A percentile compares a stretch with the other conserved stretches of the same genome.
Evolutionary conservation across 2,113 vertebrate genomes (phyloP).

Genomic region (Cavia porcellus): DNA sequence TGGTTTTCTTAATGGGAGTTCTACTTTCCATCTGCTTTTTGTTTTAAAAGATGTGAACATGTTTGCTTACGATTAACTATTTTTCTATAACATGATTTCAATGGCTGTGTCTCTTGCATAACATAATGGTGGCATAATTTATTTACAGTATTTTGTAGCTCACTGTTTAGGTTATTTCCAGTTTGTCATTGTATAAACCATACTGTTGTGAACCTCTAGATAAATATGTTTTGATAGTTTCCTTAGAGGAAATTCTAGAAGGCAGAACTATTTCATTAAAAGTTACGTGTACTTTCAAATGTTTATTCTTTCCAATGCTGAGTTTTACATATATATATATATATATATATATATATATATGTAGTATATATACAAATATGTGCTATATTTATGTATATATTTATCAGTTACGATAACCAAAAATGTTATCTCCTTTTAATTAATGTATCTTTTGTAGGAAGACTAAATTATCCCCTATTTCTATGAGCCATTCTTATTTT

Average conservation of each 20-base stretch:
- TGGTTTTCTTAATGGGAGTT: conserved; percentile 59
- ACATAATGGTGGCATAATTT: conserved; percentile 55
- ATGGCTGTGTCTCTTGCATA: conserved; percentile 42
- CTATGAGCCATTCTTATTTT: not conserved
- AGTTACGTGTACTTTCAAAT: not conserved
- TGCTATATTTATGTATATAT: not conserved
- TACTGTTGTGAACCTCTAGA: conserved; percentile 30
- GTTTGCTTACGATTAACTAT: conserved; percentile 52
- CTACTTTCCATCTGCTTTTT: conserved; percentile 51
- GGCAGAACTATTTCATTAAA: conserved; percentile 43
- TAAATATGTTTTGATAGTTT: conserved; percentile 33
- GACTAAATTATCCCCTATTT: not conserved
- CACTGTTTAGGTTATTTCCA: conserved; percentile 47
- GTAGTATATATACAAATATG: rapidly evolving
- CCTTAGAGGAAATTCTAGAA: conserved; percentile 45
- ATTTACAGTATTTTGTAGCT: conserved; percentile 50
- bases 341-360: not conserved
- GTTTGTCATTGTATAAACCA: conserved; percentile 56
- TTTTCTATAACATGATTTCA: conserved; percentile 59
- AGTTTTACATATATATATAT: not conserved
- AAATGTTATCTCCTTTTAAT: conserved; percentile 51
- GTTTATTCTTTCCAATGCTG: conserved; percentile 29
- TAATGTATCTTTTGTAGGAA: conserved; percentile 12
- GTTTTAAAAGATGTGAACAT: conserved; percentile 57
- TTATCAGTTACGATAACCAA: not conserved